A percentile compares a stretch with the other conserved stretches of the same genome.
phyloP scores from a whole-genome alignment of 2,113 vertebrate genomes.

The Acanthochromis polyacanthus region DNA sequence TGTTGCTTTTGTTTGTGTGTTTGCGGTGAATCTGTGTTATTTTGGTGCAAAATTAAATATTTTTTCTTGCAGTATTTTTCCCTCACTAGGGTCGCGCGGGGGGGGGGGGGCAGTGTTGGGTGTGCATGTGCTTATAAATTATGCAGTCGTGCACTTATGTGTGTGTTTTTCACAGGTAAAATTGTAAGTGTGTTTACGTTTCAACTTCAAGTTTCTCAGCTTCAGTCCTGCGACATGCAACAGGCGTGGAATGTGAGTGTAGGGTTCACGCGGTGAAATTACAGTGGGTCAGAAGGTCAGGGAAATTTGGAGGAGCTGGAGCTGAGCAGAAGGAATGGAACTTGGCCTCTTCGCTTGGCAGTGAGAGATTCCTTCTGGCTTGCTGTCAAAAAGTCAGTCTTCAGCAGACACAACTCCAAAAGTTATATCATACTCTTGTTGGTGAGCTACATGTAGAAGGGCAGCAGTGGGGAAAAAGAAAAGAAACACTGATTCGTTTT shows the following conservation, averaged over 20 bases:
- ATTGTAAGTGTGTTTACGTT: not conserved
- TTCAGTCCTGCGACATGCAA: slow-evolving; percentile 52
- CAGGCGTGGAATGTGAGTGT: slow-evolving; percentile 56
- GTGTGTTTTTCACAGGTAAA: not conserved
- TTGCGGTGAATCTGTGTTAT: not conserved
- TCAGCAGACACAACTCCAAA: slow-evolving; percentile 53
- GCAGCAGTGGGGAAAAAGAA: slow-evolving; percentile 30
- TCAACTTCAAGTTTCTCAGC: slow-evolving; percentile 40
- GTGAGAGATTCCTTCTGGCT: slow-evolving; percentile 74
- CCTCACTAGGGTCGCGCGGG: too few species aligned
- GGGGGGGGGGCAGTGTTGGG: too few species aligned
- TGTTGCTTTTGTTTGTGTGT: slow-evolving; percentile 11
- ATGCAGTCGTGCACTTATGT: not conserved
- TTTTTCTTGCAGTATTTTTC: not conserved
- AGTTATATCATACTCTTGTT: slow-evolving; percentile 61
- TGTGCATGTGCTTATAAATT: not conserved
- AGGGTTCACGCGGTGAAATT: slow-evolving; percentile 66
- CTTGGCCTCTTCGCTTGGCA: slow-evolving; percentile 76
- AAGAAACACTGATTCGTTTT: slow-evolving; percentile 33
- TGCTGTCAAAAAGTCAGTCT: slow-evolving; percentile 63
- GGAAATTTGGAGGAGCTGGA: slow-evolving; percentile 68
- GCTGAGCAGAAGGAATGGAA: slow-evolving; percentile 73
- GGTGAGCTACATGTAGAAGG: slow-evolving; percentile 40
- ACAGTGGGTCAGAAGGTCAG: slow-evolving; percentile 72
- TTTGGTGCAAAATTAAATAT: not conserved